phyloP scores from a whole-genome alignment of 2,113 vertebrate species.

The Larimichthys polyactis region DNA sequence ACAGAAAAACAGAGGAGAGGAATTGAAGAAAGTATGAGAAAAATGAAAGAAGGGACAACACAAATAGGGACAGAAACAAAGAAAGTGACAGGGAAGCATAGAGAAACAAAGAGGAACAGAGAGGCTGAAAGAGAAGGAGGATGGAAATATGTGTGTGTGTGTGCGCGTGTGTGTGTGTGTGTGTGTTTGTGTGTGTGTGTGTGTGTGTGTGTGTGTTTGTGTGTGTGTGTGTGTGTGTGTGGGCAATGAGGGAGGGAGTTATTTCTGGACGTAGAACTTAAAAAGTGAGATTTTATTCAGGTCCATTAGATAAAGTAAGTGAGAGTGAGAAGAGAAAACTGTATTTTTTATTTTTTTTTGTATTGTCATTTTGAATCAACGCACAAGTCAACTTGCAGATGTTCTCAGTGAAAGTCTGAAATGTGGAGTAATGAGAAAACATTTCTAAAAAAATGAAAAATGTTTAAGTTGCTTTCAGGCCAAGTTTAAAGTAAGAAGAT shows the following conservation, averaged over 20 bases:
- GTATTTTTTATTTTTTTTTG: not conserved
- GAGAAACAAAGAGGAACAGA: constrained; percentile 24
- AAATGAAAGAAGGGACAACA: not conserved
- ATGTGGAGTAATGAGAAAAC: not conserved
- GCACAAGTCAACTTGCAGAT: not conserved
- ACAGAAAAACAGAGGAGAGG: not conserved
- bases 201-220: no score
- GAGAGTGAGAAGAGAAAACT: not conserved
- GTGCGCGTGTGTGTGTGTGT: no score
- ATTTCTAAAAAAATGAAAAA: not conserved
- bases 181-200: constrained; percentile 3
- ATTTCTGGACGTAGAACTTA: constrained; percentile 26
- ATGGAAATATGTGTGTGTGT: not conserved
- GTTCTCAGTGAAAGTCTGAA: not conserved
- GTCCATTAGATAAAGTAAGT: constrained; percentile 13
- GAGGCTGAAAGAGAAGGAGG: not conserved
- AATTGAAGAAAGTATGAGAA: not conserved
- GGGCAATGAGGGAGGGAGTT: constrained; percentile 3
- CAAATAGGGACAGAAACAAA: constrained; percentile 1
- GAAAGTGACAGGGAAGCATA: not conserved
- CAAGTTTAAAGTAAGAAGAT: not conserved
- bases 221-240: constrained; percentile 3
- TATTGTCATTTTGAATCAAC: not conserved
- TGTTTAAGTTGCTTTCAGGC: not conserved
- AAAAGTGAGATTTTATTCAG: constrained; percentile 17